Evolutionary conservation across 2,888 invertebrate genomes (phyloP).

Genomic region (Aleiodes leptofemur): DNA sequence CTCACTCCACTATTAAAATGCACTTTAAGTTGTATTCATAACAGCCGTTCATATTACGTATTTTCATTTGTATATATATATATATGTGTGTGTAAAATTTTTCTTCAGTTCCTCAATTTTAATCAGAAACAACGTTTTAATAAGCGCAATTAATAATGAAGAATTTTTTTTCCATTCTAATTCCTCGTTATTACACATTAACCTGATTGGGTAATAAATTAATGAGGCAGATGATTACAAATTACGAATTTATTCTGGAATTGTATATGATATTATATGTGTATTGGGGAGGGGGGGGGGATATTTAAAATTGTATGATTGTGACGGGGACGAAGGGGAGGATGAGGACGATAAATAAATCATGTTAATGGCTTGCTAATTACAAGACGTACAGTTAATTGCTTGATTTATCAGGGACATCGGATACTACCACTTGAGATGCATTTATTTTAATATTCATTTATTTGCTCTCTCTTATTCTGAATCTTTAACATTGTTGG

Average conservation of each 20-base stretch:
- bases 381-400: constrained; percentile 61
- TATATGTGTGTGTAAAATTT: neutral
- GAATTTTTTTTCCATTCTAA: neutral
- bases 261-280: constrained; percentile 12
- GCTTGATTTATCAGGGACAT: constrained; percentile 61
- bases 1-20: constrained; percentile 49
- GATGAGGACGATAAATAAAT: constrained; percentile 63
- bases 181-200: constrained; percentile 19
- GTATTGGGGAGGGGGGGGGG: neutral
- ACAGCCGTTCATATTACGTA: constrained; percentile 30
- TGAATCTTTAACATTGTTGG: constrained; percentile 1
- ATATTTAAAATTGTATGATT: constrained; percentile 24
- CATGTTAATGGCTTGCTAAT: constrained; percentile 67
- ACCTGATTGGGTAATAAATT: constrained; percentile 21
- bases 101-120: constrained; percentile 7
- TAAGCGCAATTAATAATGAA: constrained; percentile 17
- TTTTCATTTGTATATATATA: neutral
- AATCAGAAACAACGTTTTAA: constrained; percentile 9
- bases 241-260: neutral
- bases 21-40: constrained; percentile 53
- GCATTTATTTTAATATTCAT: neutral
- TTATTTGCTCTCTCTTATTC: constrained; percentile 7
- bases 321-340: constrained; percentile 54
- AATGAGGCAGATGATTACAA: constrained; percentile 2
- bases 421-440: constrained; percentile 14